Percentiles rank a stretch among this genome's conserved stretches.
These are phyloP conservation scores for Nezara viridula DNA, from an alignment of 2,888 invertebrate genomes.

Conservation along the genomic window DNA sequence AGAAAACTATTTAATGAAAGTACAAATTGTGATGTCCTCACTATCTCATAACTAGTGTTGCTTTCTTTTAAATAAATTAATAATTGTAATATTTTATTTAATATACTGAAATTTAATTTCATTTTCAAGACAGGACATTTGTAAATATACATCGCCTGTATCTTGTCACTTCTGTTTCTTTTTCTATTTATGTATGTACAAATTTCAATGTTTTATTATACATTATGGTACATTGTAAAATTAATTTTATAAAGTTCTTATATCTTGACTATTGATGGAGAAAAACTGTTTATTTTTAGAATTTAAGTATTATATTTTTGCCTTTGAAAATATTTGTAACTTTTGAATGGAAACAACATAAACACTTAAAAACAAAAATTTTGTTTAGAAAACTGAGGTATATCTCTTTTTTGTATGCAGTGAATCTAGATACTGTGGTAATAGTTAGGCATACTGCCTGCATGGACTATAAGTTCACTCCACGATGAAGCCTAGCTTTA, in stretches of 20 bases:
- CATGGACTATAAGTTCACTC: background rate
- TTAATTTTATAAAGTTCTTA: background rate
- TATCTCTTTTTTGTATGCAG: background rate
- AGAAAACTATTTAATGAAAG: constrained; percentile 8
- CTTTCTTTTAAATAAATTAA: background rate
- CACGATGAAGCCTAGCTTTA: background rate
- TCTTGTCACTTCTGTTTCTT: background rate
- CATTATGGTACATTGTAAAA: background rate
- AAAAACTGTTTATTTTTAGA: background rate
- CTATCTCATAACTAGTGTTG: background rate
- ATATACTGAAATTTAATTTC: background rate
- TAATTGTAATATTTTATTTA: constrained; percentile 23
- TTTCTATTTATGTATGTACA: background rate
- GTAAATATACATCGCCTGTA: background rate
- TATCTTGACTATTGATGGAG: background rate
- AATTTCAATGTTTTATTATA: background rate
- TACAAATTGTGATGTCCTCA: constrained; percentile 4
- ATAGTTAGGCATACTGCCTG: background rate
- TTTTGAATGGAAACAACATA: background rate
- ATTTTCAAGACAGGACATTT: background rate
- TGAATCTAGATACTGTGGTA: background rate
- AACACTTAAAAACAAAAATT: background rate
- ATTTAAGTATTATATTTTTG: background rate
- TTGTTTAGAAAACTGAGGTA: background rate
- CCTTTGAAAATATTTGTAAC: background rate